Conservation (phyloP, 2,888 invertebrate species). For the Microctonus aethiopoides region DNA sequence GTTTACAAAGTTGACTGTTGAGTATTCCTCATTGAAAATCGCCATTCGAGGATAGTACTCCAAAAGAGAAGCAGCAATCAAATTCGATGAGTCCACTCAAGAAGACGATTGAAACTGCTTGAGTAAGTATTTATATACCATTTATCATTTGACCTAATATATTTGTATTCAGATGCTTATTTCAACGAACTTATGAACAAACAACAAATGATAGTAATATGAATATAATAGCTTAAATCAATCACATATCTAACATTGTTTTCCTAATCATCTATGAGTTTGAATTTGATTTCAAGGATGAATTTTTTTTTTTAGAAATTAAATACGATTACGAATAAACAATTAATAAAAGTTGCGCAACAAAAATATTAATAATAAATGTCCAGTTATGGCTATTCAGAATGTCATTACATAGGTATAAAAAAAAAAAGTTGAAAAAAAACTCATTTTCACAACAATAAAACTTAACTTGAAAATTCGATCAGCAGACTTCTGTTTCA, state of each 20-base stretch:
- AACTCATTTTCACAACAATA: not conserved
- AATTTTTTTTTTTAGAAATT: too few relatives aligned
- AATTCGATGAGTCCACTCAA: not conserved
- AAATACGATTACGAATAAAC: not conserved
- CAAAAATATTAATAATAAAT: not conserved
- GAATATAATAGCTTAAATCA: too few relatives aligned
- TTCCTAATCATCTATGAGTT: too few relatives aligned
- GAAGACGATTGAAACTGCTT: not conserved
- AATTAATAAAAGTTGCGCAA: not conserved
- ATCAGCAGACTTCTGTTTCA: not conserved
- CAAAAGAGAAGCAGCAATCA: slow-evolving; percentile 1
- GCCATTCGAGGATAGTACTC: not conserved
- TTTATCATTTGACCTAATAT: not conserved
- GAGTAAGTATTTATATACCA: not conserved
- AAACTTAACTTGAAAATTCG: not conserved
- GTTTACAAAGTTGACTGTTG: not conserved
- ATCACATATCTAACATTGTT: too few relatives aligned
- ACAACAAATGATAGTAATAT: not conserved
- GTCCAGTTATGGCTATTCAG: not conserved
- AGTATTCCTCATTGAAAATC: not conserved
- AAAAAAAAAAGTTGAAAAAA: not conserved
- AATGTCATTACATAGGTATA: not conserved
- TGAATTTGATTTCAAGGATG: too few relatives aligned
- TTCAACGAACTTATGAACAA: not conserved
- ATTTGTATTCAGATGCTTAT: not conserved